Evolutionary conservation across 2,797 vertebrate species (phyloP).

Genomic region (Scyliorhinus canicula): DNA sequence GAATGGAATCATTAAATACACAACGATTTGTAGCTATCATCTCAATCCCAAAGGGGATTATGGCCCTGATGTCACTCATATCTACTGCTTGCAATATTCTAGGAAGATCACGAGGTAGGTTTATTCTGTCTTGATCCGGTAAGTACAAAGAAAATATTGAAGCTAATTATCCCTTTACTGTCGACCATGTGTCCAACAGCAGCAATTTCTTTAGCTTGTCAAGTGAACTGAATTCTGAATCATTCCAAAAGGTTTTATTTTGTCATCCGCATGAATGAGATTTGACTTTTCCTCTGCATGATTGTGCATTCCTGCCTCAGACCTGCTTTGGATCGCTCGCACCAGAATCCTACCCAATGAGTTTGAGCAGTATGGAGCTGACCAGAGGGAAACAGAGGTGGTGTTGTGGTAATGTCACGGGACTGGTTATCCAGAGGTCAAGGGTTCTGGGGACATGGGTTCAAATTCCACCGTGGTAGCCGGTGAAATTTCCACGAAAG

Average conservation of each 20-base stretch:
- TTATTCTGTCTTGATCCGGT: background rate
- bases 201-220: background rate
- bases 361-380: background rate
- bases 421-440: no score
- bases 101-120: background rate
- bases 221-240: constrained; percentile 16
- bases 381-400: no score
- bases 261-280: background rate
- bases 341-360: background rate
- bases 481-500: no score
- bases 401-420: no score
- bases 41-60: constrained; percentile 20
- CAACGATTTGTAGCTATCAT: background rate
- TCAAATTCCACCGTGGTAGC: no score
- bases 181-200: background rate
- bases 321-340: background rate
- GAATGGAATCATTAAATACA: constrained; percentile 18
- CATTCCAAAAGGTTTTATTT: background rate
- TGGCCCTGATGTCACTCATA: background rate
- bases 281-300: background rate
- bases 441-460: no score
- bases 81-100: constrained; percentile 2
- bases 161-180: constrained; percentile 1
- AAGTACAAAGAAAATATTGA: constrained; percentile 15
- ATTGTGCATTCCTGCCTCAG: background rate